Base-by-base conservation (phyloP, 1,140 invertebrate genomes). In the Archivesica marissinica region DNA sequence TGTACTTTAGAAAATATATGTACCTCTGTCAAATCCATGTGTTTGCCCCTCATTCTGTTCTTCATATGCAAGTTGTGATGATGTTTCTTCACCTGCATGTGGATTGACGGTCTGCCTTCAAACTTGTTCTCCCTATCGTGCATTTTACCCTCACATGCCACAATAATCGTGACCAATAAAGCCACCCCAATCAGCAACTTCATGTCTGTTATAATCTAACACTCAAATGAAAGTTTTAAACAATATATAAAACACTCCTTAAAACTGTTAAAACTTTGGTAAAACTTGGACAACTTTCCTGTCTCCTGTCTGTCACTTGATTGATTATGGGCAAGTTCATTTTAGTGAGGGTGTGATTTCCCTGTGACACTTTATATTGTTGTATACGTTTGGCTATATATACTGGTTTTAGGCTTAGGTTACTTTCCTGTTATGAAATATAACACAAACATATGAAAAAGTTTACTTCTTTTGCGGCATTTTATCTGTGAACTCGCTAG, bases 241-340 rank as follows among this genome's bases (percentile, higher is more conserved):
- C 2, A 25, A 15, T 13, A 15, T 17, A 25, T 52, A 44, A 50
- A 50, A 72, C 68, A 72, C 68, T 72, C 68, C 68, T 72, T 50
- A 25, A 72, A 50, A 6, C 20, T 25, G n/a, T n/a, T 50, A 25
- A 72, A 50, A 64, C 59, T 64, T 64, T 64, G 23, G 41, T 4
- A 13, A 72, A 72, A 50, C 23, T 72, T 72, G 28, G 68, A 28
- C 39, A 72, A 72, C 41, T 72, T 44, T n/a, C 20, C 39, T 13
- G 17, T 47, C 4, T 28, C 41, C n/a, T 11, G 6, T 6, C 68
- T 30, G 44, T 72, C 41, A 72, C 39, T 30, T 50, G 38, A 66
- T 66, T 66, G 61, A 66, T n/a, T 17, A 4, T 20, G 17, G 13
- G 28, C 35, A 11, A 72, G 44, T 50, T 23, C 41, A 72, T 72